These are phyloP conservation scores for Drosophila neotestacea DNA, from an alignment of 2,888 invertebrate species.

Conservation along the genomic window DNA sequence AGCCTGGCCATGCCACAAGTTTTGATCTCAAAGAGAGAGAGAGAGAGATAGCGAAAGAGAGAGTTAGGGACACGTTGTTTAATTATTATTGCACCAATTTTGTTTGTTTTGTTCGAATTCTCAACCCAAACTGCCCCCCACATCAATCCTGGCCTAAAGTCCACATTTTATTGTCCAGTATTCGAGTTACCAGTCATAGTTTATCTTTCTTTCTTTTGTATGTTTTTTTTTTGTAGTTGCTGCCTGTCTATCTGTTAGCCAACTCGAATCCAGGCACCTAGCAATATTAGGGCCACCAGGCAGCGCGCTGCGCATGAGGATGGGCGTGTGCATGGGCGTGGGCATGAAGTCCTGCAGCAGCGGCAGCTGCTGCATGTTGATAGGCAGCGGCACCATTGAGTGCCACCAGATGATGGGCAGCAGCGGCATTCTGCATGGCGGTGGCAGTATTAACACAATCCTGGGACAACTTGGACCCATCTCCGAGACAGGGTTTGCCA, in stretches of 20 bases:
- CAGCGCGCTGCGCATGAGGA: constrained; percentile 74
- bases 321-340: constrained; percentile 80
- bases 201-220: neutral
- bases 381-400: constrained; percentile 78
- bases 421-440: constrained; percentile 85
- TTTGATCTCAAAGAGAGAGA: neutral
- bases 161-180: constrained; percentile 76
- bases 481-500: constrained; percentile 94
- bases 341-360: constrained; percentile 84
- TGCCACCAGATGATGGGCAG: constrained; percentile 74
- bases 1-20: constrained; percentile 32
- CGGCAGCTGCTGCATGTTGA: constrained; percentile 84
- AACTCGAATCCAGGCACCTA: constrained; percentile 55
- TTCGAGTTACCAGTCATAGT: constrained; percentile 73
- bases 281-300: constrained; percentile 85
- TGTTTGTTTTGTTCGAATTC: constrained; percentile 35
- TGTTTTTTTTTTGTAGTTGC: neutral
- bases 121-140: constrained; percentile 17
- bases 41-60: neutral
- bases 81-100: constrained; percentile 74
- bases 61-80: constrained; percentile 11
- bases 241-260: constrained; percentile 15
- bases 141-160: too few species aligned
- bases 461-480: constrained; percentile 85
- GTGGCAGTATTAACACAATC: constrained; percentile 85